These are phyloP conservation scores for Sisyra nigra DNA, from an alignment of 2,888 invertebrate species.

Conservation along the genomic window DNA sequence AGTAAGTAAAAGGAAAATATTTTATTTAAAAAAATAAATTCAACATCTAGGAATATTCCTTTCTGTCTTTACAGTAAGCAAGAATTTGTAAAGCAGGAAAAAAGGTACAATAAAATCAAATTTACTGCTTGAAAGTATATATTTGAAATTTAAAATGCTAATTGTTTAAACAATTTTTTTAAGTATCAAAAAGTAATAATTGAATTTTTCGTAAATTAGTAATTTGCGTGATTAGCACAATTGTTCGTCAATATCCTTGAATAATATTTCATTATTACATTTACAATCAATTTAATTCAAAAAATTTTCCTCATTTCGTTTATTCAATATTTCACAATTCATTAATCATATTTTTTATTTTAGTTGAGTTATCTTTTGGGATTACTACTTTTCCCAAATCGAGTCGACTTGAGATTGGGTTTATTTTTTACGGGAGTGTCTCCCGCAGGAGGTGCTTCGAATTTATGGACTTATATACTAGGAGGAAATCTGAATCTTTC, in stretches of 20 bases:
- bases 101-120: too few species aligned
- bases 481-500: slow-evolving; percentile 88
- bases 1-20: slow-evolving; percentile 30
- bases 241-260: not conserved
- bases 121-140: too few species aligned
- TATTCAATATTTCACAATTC: not conserved
- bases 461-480: slow-evolving; percentile 86
- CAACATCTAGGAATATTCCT: not conserved
- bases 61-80: not conserved
- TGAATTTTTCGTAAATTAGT: too few species aligned
- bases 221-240: too few species aligned
- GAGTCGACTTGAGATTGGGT: slow-evolving; percentile 58
- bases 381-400: slow-evolving; percentile 48
- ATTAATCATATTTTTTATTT: slow-evolving; percentile 15
- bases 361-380: slow-evolving; percentile 61
- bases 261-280: not conserved
- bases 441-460: slow-evolving; percentile 91
- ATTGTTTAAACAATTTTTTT: too few species aligned
- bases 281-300: too few species aligned
- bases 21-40: not conserved
- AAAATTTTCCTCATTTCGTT: not conserved
- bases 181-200: too few species aligned
- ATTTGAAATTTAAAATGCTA: too few species aligned
- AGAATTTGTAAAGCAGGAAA: too few species aligned
- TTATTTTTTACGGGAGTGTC: slow-evolving; percentile 82